Evolutionary conservation across 1,140 invertebrate genomes (phyloP).

Genomic region (Drosophila simulans): DNA sequence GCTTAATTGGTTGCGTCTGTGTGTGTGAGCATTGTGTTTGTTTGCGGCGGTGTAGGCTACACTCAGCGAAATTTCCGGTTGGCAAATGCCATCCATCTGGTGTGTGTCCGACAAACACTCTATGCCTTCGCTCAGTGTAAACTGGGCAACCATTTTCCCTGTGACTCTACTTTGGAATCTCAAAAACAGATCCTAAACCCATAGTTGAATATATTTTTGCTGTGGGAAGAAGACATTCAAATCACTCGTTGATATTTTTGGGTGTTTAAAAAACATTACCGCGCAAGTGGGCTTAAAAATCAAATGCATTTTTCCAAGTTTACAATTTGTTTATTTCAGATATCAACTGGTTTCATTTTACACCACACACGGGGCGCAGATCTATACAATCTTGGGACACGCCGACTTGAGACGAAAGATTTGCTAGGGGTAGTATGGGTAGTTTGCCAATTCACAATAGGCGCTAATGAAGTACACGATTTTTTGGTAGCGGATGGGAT

Average conservation of each 20-base stretch:
- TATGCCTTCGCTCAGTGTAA: constrained; percentile 1
- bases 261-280: neutral
- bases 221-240: neutral
- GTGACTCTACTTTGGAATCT: neutral
- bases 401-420: constrained; percentile 62
- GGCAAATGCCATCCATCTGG: neutral
- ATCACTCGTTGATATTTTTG: neutral
- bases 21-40: constrained; percentile 44
- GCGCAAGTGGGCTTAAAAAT: too few relatives aligned
- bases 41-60: constrained; percentile 32
- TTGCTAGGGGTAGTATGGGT: constrained; percentile 39
- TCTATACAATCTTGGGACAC: constrained; percentile 56
- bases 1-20: constrained; percentile 79
- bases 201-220: neutral
- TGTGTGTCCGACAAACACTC: too few relatives aligned
- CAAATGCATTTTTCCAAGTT: constrained; percentile 11
- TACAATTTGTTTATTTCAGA: constrained; percentile 46
- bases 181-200: neutral
- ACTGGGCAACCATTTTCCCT: neutral
- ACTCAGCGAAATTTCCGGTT: constrained; percentile 35
- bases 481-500: constrained; percentile 16
- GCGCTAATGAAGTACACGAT: constrained; percentile 46
- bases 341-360: constrained; percentile 53
- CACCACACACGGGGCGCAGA: constrained; percentile 24
- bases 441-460: constrained; percentile 24